Evolutionary conservation across 1,140 invertebrate genomes (phyloP).

Genomic region (Gonioctena quinquepunctata): DNA sequence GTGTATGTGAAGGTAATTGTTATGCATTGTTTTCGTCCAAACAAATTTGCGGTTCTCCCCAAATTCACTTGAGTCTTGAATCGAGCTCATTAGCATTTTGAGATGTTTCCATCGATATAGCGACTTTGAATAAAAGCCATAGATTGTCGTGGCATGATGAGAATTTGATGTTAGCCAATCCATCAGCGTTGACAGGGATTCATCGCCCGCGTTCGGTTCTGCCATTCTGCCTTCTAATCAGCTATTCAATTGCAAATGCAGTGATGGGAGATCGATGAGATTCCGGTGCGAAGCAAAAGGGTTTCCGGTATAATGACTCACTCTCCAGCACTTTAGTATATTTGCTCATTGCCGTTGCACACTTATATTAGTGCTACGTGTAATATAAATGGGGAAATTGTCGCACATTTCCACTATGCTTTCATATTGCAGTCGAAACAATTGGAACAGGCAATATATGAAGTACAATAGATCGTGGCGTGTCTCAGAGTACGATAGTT

Average conservation of each 20-base stretch:
- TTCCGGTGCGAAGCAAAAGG: constrained; percentile 38
- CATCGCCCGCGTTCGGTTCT: constrained; percentile 28
- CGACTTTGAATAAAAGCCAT: constrained; percentile 29
- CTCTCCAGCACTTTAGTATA: constrained; percentile 2
- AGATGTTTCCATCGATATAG: constrained; percentile 29
- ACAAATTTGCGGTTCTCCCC: not conserved
- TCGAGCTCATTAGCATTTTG: constrained; percentile 1
- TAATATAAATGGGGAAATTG: too few species aligned
- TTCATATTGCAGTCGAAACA: too few species aligned
- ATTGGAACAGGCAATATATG: too few species aligned
- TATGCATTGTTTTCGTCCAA: not conserved
- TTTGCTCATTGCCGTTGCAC: not conserved
- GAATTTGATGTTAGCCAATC: constrained; percentile 41
- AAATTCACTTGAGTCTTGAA: not conserved
- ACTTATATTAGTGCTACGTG: too few species aligned
- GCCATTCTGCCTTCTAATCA: constrained; percentile 40
- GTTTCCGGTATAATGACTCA: constrained; percentile 42
- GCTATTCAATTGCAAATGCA: constrained; percentile 46
- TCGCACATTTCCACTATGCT: too few species aligned
- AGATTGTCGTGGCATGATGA: constrained; percentile 39
- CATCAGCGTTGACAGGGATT: constrained; percentile 43
- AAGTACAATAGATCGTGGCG: too few species aligned
- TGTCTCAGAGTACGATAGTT: too few species aligned
- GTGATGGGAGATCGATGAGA: constrained; percentile 40
- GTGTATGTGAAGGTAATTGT: too few species aligned